Percentiles rank a stretch among this genome's conserved stretches.
Conservation (phyloP, 2,797 vertebrate genomes). For the Coreius guichenoti region DNA sequence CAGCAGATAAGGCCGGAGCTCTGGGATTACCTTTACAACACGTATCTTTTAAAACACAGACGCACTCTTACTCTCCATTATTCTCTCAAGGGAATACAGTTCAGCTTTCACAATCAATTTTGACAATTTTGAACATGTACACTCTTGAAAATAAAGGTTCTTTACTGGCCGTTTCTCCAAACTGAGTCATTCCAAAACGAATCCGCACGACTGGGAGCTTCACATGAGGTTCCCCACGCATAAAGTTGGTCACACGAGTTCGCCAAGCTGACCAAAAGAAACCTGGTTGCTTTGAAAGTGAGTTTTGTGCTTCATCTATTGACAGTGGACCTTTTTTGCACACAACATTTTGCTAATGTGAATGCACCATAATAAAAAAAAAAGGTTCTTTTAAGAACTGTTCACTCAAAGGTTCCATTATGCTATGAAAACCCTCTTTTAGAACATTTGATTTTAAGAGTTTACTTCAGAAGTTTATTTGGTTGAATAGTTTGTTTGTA, state of each 20-base stretch:
- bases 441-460: not conserved
- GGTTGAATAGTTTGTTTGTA: not conserved
- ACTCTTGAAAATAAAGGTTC: conserved; percentile 1
- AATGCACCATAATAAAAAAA: not conserved
- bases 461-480: not conserved
- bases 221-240: not conserved
- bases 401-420: not conserved
- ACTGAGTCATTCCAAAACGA: not conserved
- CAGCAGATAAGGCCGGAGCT: conserved; percentile 51
- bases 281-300: not conserved
- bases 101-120: not conserved
- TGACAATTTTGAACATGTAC: not conserved
- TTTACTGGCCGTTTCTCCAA: not conserved
- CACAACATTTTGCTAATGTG: no score
- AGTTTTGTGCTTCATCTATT: not conserved
- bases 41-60: conserved; percentile 54
- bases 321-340: not conserved
- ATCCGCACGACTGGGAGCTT: not conserved
- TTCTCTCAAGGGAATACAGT: conserved; percentile 20
- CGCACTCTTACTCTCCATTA: conserved; percentile 3
- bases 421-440: not conserved
- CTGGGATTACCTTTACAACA: conserved; percentile 58
- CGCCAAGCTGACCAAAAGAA: not conserved
- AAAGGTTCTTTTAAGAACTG: not conserved
- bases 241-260: not conserved